Conservation (phyloP, 2,888 invertebrate genomes). For the Pherbina coryleti region DNA sequence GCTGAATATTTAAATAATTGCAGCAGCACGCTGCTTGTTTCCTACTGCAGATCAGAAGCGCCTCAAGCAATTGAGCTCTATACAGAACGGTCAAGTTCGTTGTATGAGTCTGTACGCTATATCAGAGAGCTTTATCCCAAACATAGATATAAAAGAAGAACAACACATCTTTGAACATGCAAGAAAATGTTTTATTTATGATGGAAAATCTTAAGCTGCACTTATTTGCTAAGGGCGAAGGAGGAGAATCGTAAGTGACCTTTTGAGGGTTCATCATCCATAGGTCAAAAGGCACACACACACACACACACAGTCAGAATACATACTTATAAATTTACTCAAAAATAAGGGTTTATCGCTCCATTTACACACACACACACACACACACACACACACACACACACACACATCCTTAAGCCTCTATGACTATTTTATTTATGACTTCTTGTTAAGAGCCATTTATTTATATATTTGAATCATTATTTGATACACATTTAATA, state of each 20-base stretch:
- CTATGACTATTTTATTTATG: conserved; percentile 2
- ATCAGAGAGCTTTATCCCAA: background rate
- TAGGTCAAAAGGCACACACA: background rate
- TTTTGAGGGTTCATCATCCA: background rate
- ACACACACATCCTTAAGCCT: background rate
- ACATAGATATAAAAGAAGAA: background rate
- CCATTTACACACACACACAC: background rate
- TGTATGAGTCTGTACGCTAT: background rate
- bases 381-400: background rate
- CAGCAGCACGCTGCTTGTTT: background rate
- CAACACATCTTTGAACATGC: background rate
- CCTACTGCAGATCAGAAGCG: background rate
- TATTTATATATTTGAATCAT: conserved; percentile 6
- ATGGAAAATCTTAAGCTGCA: conserved; percentile 3
- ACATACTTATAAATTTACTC: no score
- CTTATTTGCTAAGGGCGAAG: conserved; percentile 1
- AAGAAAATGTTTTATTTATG: conserved; percentile 1
- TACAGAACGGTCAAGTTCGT: background rate
- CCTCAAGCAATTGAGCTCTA: conserved; percentile 9
- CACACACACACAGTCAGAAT: background rate
- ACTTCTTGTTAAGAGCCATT: background rate
- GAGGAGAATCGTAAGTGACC: background rate
- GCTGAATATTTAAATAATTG: conserved; percentile 17
- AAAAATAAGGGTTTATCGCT: no score
- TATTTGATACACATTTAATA: background rate